Base-by-base conservation (phyloP, 2,797 vertebrate species). In the Ficedula albicollis region DNA sequence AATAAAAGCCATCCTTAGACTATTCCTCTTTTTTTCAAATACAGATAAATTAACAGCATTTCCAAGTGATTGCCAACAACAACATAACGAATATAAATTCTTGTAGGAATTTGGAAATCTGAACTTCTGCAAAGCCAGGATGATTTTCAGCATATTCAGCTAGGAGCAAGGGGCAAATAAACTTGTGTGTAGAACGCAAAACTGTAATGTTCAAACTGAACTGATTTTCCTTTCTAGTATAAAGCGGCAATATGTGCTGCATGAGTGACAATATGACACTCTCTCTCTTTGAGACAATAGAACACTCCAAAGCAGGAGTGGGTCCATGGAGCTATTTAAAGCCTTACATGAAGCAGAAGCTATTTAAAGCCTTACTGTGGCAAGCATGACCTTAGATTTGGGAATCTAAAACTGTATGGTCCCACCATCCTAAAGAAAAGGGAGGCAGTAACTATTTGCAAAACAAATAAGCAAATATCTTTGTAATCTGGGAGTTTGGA, bases 381-480 rank as follows among this genome's bases (percentile, higher is more conserved):
- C 30, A 78, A 66, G 29, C 7, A 15, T 17, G 15, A 51, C 48
- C 87, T 87, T 44, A 80, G 41, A 90, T 51, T 73, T 87, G 26
- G 15, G 55, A 74, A 90, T 79, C 20, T 36, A 86, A 84, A 87
- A 70, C 13, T 34, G 32, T 36, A 66, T 43, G n/a, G 72, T 46
- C 21, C 16, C 39, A 82, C 66, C 26, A 75, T 51, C 69, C 48
- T 89, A 93, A 96, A 95, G 82, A 84, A 87, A 89, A 94, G 38
- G 66, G 95, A 96, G 64, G 80, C 85, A 89, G 83, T 52, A 87
- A 79, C 20, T 48, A 75, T 41, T 78, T 84, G n/a, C 10, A 58
- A 62, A 72, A 73, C 4, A 82, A 62, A 68, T 52, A 27, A 82
- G 39, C 15, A 69, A 81, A 82, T 36, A 29, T 59, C 17, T 75